Conservation (phyloP, 2,113 vertebrate species). For the Gasterosteus aculeatus region DNA sequence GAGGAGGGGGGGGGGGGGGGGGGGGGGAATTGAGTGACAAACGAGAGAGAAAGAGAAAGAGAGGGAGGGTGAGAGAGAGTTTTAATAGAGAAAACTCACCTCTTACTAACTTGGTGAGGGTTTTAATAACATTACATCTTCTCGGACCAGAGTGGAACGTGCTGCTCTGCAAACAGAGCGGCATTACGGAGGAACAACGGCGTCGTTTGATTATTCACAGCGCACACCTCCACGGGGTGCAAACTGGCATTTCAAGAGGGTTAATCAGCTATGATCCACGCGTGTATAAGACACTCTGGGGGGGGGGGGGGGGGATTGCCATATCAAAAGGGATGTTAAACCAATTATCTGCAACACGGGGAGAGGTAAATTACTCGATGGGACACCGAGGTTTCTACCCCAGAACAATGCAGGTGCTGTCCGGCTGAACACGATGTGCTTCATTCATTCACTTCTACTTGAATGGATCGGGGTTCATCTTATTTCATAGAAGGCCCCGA, state of each 20-base stretch:
- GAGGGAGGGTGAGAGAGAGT: neutral
- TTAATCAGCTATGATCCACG: conserved; percentile 2
- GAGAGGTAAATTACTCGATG: neutral
- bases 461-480: neutral
- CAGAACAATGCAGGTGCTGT: neutral
- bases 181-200: conserved; percentile 17
- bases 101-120: conserved; percentile 8
- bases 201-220: conserved; percentile 36
- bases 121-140: conserved; percentile 27
- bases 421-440: neutral
- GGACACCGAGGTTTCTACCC: neutral
- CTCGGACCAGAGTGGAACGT: neutral
- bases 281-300: neutral
- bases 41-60: conserved; percentile 16
- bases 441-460: neutral
- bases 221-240: conserved; percentile 13
- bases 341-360: conserved; percentile 23
- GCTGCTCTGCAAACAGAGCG: conserved; percentile 17
- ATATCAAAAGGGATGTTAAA: conserved; percentile 8
- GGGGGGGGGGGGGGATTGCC: neutral
- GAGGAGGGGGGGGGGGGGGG: neutral
- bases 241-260: conserved; percentile 2
- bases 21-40: neutral
- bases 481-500: conserved; percentile 5
- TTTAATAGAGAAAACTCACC: conserved; percentile 36